phyloP scores from a whole-genome alignment of 2,797 vertebrate species.

The Chaenodraco wilsoni region DNA sequence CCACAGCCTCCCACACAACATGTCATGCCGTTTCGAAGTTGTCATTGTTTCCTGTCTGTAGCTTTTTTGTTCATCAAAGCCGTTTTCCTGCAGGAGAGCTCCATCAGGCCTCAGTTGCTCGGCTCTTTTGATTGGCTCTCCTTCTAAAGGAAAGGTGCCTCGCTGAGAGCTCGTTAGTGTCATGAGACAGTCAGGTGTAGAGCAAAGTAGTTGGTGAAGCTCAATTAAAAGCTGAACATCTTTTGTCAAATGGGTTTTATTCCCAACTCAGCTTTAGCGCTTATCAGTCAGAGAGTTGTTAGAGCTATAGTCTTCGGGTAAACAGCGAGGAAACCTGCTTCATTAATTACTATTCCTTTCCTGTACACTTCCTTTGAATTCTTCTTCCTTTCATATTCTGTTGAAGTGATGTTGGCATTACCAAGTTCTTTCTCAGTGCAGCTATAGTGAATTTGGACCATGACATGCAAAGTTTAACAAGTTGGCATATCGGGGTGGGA shows the following conservation, averaged over 20 bases:
- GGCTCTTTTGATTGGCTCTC: slow-evolving; percentile 31
- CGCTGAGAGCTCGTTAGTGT: slow-evolving; percentile 46
- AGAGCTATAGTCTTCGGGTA: not conserved
- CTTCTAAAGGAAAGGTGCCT: slow-evolving; percentile 25
- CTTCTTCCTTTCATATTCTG: not conserved
- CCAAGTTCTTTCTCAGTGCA: not conserved
- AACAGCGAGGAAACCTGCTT: not conserved
- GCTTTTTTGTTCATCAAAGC: slow-evolving; percentile 34
- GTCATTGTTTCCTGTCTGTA: slow-evolving; percentile 22
- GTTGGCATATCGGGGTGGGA: no score
- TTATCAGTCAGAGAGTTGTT: slow-evolving; percentile 10
- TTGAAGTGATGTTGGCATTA: not conserved
- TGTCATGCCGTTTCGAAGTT: slow-evolving; percentile 29
- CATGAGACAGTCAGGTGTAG: slow-evolving; percentile 30
- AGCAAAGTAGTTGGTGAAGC: slow-evolving; percentile 16
- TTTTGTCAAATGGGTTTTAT: slow-evolving; percentile 36
- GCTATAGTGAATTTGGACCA: not conserved
- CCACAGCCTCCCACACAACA: slow-evolving; percentile 2
- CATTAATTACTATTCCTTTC: slow-evolving; percentile 10
- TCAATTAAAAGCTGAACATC: slow-evolving; percentile 42
- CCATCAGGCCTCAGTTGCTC: slow-evolving; percentile 36
- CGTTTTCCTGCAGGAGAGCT: slow-evolving; percentile 30
- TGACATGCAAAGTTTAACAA: not conserved
- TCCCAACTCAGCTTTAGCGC: slow-evolving; percentile 21
- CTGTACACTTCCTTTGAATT: not conserved